Percentiles rank a stretch among this genome's conserved stretches.
Conservation (phyloP, 2,797 vertebrate genomes). For the Artibeus lituratus region DNA sequence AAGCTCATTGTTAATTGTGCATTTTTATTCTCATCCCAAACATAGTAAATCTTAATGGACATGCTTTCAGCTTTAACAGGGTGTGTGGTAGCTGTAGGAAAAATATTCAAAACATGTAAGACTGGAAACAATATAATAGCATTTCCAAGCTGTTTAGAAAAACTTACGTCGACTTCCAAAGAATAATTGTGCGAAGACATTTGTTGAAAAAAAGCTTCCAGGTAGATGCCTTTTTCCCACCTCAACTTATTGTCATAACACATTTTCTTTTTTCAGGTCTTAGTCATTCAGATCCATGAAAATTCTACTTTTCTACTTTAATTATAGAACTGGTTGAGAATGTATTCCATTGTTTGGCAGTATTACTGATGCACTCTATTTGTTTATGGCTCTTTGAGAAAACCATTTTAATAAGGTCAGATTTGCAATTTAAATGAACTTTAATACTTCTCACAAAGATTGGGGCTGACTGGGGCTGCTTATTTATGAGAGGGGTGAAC, state of each 20-base stretch:
- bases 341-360: constrained; percentile 77
- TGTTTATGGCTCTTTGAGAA: constrained; percentile 85
- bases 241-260: constrained; percentile 50
- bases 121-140: constrained; percentile 76
- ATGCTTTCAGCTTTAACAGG: constrained; percentile 72
- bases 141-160: constrained; percentile 78
- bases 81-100: constrained; percentile 73
- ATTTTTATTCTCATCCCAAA: constrained; percentile 82
- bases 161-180: constrained; percentile 75
- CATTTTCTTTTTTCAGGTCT: constrained; percentile 53
- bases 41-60: constrained; percentile 82
- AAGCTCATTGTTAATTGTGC: constrained; percentile 82
- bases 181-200: constrained; percentile 56
- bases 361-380: constrained; percentile 78
- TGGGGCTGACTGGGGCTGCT: constrained; percentile 72
- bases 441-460: constrained; percentile 84
- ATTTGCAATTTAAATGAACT: constrained; percentile 89
- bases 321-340: constrained; percentile 80
- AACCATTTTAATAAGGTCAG: constrained; percentile 88
- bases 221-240: not conserved
- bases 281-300: constrained; percentile 72
- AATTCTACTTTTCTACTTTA: constrained; percentile 76
- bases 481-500: constrained; percentile 79
- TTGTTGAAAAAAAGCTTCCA: constrained; percentile 63
- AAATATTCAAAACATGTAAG: constrained; percentile 78